A percentile compares a stretch with the other conserved stretches of the same genome.
These are phyloP conservation scores for Stenichneumon culpator DNA, from an alignment of 2,888 invertebrate species.

Conservation along the genomic window DNA sequence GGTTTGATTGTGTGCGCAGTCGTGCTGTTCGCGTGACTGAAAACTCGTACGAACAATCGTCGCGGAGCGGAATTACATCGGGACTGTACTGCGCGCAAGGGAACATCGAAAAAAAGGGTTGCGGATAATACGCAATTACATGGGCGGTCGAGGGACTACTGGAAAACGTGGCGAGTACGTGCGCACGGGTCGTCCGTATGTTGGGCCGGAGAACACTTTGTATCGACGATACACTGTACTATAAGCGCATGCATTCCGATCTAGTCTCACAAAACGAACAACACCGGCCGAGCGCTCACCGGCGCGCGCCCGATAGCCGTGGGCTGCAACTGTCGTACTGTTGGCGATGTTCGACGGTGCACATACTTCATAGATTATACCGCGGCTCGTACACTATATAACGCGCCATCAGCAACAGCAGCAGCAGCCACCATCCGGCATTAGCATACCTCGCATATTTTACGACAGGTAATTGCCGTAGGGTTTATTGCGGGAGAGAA, in stretches of 20 bases:
- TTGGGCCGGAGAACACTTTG: background rate
- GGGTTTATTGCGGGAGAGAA: conserved; percentile 70
- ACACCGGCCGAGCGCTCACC: conserved; percentile 32
- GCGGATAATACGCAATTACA: conserved; percentile 40
- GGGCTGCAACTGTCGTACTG: conserved; percentile 44
- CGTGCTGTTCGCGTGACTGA: background rate
- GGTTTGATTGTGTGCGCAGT: conserved; percentile 12
- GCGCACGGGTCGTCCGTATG: background rate
- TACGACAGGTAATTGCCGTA: conserved; percentile 76
- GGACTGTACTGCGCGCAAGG: background rate
- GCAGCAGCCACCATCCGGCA: conserved; percentile 50
- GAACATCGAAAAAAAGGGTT: conserved; percentile 11
- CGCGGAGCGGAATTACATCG: background rate
- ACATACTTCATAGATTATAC: conserved; percentile 9
- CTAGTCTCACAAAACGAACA: conserved; percentile 65
- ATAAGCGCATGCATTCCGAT: conserved; percentile 62
- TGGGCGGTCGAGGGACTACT: conserved; percentile 37
- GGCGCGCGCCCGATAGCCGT: conserved; percentile 59
- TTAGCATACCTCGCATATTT: conserved; percentile 76
- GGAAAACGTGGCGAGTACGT: conserved; percentile 4
- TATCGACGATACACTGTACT: background rate
- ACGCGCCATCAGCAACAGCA: conserved; percentile 10
- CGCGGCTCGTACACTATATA: conserved; percentile 17
- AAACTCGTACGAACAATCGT: background rate
- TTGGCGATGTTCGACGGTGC: conserved; percentile 22